Base-by-base conservation (phyloP, 53 echinoderm and acorn worm species). In the Paelopatides confundens region DNA sequence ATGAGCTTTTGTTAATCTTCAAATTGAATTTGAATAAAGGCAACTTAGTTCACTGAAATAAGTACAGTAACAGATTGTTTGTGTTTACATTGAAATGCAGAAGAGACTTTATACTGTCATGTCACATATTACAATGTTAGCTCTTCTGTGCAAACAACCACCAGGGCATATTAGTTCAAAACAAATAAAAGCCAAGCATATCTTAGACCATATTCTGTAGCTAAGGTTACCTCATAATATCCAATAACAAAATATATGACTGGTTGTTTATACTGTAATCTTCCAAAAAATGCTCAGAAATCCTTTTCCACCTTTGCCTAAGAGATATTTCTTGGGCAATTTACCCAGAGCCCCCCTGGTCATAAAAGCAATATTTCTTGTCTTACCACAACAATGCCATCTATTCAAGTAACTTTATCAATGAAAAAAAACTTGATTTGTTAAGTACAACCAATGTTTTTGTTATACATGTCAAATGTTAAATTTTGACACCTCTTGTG, bases 341-440 rank as follows among this genome's bases (percentile, higher is more conserved):
- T 21, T 58, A 58, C 58, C 15, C 21, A 58, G 58, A 8, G 21
- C 18, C 58, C 58, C 58, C 21, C 58, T 23, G 24, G 58, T 58
- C 58, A 58, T 58, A 58, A 58, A 58, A 58, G 58, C 58, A 58
- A 58, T 58, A 58, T 58, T 58, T 58, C 58, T 58, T 18, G 21
- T 21, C 15, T 58, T 58, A 67, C 68, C 68, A 67, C 68, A 67
- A 67, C 68, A 67, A 67, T 30, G 35, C 30, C 30, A 30, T 35
- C 68, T 26, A 67, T 67, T 67, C 31, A 67, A 23, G n/a, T 21
- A 21, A 48, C 48, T 48, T n/a, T 3, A 43, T 12, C 43, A n/a
- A n/a, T 43, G 43, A 43, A 43, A 10, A 12, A 43, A 12, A 21
- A 21, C 15, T 58, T 21, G 58, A 58, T 21, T 58, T 58, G 14